phyloP scores from a whole-genome alignment of 2,113 vertebrate genomes.

The Euleptes europaea region DNA sequence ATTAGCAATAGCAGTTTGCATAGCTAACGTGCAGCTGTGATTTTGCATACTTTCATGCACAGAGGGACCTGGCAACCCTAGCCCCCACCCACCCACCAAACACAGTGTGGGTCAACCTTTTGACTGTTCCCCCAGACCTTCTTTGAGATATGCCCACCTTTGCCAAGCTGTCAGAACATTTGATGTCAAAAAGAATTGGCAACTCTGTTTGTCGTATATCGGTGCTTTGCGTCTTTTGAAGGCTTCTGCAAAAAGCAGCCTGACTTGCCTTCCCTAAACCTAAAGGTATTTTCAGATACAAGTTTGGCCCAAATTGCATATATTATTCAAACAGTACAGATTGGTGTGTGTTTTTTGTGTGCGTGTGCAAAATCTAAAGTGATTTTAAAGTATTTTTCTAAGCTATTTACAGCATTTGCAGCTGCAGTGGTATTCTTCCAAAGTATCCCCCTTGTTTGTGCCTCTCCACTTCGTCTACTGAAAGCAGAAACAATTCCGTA shows the following conservation, averaged over 20 bases:
- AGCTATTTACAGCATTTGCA: constrained; percentile 30
- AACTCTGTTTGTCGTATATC: no score
- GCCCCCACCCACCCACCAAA: no score
- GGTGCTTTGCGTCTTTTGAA: background rate
- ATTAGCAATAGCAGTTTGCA: no score
- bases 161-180: no score
- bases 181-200: no score
- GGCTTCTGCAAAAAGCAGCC: background rate
- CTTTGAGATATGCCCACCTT: no score
- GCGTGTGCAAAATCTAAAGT: constrained; percentile 1
- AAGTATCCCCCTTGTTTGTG: constrained; percentile 47
- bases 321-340: constrained; percentile 42
- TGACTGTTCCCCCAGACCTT: no score
- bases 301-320: constrained; percentile 2
- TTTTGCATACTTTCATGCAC: no score
- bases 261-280: background rate
- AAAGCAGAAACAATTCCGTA: constrained; percentile 38
- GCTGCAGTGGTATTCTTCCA: constrained; percentile 50
- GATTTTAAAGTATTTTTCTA: constrained; percentile 48
- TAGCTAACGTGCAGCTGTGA: no score
- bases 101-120: no score
- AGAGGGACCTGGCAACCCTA: no score
- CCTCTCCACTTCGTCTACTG: constrained; percentile 37
- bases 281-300: constrained; percentile 20
- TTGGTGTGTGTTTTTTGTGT: constrained; percentile 41